phyloP scores from a whole-genome alignment of 2,113 vertebrate species.

The Labeo rohita region DNA sequence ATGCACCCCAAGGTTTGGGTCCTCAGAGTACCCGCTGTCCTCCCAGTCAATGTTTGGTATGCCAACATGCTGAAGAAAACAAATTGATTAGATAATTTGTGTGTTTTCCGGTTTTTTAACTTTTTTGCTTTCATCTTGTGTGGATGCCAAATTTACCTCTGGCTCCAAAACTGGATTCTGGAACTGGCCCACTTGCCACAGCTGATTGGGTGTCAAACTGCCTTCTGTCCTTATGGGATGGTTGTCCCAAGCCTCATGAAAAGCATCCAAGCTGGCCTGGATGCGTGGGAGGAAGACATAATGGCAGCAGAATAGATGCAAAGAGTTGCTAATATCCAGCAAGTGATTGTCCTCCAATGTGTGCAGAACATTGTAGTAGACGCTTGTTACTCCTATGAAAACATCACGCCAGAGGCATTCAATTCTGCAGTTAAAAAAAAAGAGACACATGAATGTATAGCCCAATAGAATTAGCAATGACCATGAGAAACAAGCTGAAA shows the following conservation, averaged over 20 bases:
- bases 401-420: slow-evolving; percentile 2
- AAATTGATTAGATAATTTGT: background rate
- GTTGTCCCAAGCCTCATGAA: background rate
- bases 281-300: slow-evolving; percentile 2
- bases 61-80: background rate
- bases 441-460: background rate
- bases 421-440: background rate
- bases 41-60: background rate
- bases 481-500: too few species aligned
- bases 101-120: background rate
- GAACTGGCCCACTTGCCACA: slow-evolving; percentile 1
- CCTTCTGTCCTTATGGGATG: background rate
- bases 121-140: background rate
- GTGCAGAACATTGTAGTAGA: background rate
- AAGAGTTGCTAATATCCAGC: slow-evolving; percentile 3
- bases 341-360: background rate
- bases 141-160: slow-evolving; percentile 24
- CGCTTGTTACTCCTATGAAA: background rate
- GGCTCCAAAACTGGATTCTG: slow-evolving; percentile 2
- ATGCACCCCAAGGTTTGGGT: slow-evolving; percentile 7
- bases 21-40: background rate
- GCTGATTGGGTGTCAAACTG: background rate
- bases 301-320: background rate
- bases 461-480: background rate
- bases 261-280: slow-evolving; percentile 19